Conservation (phyloP, 2,888 invertebrate species). For the Drosophila affinis region DNA sequence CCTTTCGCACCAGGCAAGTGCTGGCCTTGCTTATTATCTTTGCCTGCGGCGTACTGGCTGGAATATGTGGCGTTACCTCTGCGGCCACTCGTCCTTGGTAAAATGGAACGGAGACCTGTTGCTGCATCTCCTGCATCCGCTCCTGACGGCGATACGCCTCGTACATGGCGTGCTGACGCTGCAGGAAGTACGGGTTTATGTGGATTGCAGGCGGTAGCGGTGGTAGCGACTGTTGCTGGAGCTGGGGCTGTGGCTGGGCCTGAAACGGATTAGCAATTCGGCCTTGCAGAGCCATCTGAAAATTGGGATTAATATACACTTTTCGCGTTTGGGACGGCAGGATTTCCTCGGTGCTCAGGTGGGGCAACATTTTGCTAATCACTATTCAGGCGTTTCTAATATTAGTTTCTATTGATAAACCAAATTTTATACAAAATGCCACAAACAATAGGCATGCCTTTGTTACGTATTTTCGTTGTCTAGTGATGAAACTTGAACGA, state of each 20-base stretch:
- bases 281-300: constrained; percentile 66
- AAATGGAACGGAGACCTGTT: constrained; percentile 12
- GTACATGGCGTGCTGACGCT: constrained; percentile 80
- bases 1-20: constrained; percentile 80
- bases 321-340: constrained; percentile 82
- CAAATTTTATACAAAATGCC: not conserved
- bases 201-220: constrained; percentile 76
- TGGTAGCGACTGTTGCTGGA: constrained; percentile 18
- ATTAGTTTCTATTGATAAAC: not conserved
- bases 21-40: constrained; percentile 82
- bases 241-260: not conserved
- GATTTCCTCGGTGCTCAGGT: constrained; percentile 72
- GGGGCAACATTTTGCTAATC: constrained; percentile 58
- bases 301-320: constrained; percentile 83
- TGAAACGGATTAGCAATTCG: constrained; percentile 34
- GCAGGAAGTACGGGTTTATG: constrained; percentile 82
- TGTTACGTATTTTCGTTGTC: not conserved
- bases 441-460: not conserved
- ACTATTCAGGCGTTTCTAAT: not conserved
- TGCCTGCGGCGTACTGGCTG: constrained; percentile 44
- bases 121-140: constrained; percentile 18
- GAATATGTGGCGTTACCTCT: not conserved
- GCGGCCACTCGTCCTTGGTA: not conserved
- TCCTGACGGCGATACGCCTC: constrained; percentile 45
- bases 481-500: not conserved